Evolutionary conservation across 2,797 vertebrate genomes (phyloP).

Genomic region (Danio kyathit): DNA sequence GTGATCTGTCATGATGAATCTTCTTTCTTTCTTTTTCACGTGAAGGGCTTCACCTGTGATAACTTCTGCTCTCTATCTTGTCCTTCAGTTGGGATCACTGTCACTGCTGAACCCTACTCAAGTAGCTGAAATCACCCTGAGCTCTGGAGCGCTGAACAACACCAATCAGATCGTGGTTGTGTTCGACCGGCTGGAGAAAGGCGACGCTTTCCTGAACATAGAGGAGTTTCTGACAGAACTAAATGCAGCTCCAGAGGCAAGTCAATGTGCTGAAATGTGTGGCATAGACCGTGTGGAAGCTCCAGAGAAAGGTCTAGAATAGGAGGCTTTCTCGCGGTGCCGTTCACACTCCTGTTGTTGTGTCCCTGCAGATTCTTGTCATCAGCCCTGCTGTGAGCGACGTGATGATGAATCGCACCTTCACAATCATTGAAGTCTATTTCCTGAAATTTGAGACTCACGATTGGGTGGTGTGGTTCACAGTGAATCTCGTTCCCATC

Average conservation of each 20-base stretch:
- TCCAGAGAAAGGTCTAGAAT: not conserved
- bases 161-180: conserved; percentile 51
- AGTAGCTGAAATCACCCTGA: conserved; percentile 37
- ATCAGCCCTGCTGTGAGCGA: too few species aligned
- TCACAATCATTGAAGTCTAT: conserved; percentile 51
- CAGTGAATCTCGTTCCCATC: conserved; percentile 39
- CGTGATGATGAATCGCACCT: conserved; percentile 67
- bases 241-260: conserved; percentile 52
- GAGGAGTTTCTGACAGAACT: conserved; percentile 58
- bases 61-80: too few species aligned
- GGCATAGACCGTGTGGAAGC: not conserved
- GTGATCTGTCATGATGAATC: too few species aligned
- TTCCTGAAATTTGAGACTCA: conserved; percentile 49
- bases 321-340: not conserved
- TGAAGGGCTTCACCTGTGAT: not conserved
- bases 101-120: conserved; percentile 25
- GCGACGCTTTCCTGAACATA: conserved; percentile 62
- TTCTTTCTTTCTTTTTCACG: not conserved
- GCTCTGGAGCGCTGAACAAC: conserved; percentile 46
- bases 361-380: not conserved
- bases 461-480: conserved; percentile 64
- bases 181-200: conserved; percentile 59
- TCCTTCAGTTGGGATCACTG: too few species aligned
- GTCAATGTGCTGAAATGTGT: not conserved
- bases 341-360: not conserved